Conservation (phyloP, 2,113 vertebrate genomes). For the Hippocampus comes region DNA sequence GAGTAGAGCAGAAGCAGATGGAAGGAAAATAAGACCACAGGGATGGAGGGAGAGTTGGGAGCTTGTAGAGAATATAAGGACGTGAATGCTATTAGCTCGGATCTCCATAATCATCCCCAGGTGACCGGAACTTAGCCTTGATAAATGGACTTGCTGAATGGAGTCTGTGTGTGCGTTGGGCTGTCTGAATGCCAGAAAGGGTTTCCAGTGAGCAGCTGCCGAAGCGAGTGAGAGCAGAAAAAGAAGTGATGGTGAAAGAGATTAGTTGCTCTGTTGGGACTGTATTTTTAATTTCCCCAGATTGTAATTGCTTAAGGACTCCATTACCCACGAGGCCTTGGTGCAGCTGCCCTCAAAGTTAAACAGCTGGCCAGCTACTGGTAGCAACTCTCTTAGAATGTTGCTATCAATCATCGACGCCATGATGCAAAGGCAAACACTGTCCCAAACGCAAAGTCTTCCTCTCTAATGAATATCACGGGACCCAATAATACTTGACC, state of each 20-base stretch:
- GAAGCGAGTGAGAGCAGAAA: conserved; percentile 17
- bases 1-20: conserved; percentile 42
- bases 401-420: conserved; percentile 59
- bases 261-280: conserved; percentile 58
- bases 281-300: conserved; percentile 69
- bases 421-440: conserved; percentile 28
- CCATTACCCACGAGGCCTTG: conserved; percentile 66
- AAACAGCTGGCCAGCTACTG: conserved; percentile 63
- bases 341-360: conserved; percentile 58
- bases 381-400: conserved; percentile 44
- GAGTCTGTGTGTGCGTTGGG: conserved; percentile 22
- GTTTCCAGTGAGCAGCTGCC: conserved; percentile 55
- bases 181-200: conserved; percentile 36
- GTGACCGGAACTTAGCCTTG: conserved; percentile 68
- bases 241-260: conserved; percentile 46
- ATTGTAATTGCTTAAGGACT: conserved; percentile 70
- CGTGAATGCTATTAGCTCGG: conserved; percentile 65
- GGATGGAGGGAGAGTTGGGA: conserved; percentile 46
- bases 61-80: conserved; percentile 56
- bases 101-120: conserved; percentile 69
- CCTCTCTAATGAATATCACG: conserved; percentile 30
- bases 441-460: conserved; percentile 12
- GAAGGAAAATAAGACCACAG: conserved; percentile 58
- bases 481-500: conserved; percentile 46
- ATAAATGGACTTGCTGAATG: conserved; percentile 62